phyloP scores from a whole-genome alignment of 1,140 invertebrate species.

The Trichomalopsis sarcophagae region DNA sequence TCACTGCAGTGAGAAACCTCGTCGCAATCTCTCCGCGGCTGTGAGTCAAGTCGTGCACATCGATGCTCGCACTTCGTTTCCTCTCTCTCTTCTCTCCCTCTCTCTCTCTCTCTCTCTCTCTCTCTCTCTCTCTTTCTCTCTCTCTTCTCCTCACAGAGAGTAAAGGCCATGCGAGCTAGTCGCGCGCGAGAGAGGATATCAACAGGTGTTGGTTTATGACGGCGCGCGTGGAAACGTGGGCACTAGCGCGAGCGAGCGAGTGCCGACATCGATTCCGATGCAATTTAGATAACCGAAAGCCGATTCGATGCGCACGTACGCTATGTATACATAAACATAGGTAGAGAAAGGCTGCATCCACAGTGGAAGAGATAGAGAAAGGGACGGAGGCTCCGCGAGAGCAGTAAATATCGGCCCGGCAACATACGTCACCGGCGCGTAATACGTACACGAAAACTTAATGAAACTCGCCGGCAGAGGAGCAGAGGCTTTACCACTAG shows the following conservation, averaged over 20 bases:
- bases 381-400: background rate
- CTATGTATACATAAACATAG: constrained; percentile 1
- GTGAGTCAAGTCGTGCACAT: background rate
- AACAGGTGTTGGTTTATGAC: constrained; percentile 72
- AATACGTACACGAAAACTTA: constrained; percentile 53
- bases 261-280: constrained; percentile 72
- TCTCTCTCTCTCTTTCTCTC: background rate
- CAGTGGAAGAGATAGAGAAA: background rate
- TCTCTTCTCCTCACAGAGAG: background rate
- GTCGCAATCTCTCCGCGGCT: background rate
- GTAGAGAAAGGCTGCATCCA: background rate
- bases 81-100: too few species aligned
- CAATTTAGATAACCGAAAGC: constrained; percentile 73
- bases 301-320: constrained; percentile 62
- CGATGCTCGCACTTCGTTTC: background rate
- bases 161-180: background rate
- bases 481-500: background rate
- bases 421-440: constrained; percentile 59
- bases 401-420: constrained; percentile 31
- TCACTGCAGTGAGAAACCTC: background rate
- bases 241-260: constrained; percentile 25
- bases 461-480: constrained; percentile 36
- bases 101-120: too few species aligned
- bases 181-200: constrained; percentile 52
- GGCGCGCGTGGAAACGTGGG: constrained; percentile 62